phyloP scores from a whole-genome alignment of 2,888 invertebrate species.

The Nebria salina region DNA sequence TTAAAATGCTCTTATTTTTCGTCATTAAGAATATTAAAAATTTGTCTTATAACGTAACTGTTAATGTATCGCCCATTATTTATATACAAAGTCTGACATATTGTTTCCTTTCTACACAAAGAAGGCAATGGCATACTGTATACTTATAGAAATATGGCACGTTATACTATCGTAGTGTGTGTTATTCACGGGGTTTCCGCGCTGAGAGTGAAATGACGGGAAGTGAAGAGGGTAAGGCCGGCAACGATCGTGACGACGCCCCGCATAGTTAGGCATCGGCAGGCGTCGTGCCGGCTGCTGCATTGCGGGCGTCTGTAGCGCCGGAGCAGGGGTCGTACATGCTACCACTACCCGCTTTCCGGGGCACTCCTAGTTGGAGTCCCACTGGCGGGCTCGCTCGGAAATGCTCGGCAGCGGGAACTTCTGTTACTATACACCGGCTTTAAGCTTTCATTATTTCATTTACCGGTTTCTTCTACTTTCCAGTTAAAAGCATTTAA shows the following conservation, averaged over 20 bases:
- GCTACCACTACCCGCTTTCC: constrained; percentile 10
- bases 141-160: background rate
- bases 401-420: background rate
- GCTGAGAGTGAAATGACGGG: background rate
- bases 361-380: constrained; percentile 13
- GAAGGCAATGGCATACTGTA: too few relatives aligned
- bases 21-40: background rate
- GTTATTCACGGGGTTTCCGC: constrained; percentile 4
- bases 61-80: background rate
- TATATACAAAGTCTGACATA: background rate
- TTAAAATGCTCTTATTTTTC: background rate
- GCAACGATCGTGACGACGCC: constrained; percentile 45
- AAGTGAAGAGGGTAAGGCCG: constrained; percentile 15
- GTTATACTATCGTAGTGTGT: background rate
- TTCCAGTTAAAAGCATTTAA: background rate
- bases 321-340: constrained; percentile 6
- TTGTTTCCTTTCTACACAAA: background rate
- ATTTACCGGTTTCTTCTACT: background rate
- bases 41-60: background rate
- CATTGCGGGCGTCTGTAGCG: constrained; percentile 36
- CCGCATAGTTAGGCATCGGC: constrained; percentile 30
- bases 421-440: background rate
- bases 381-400: constrained; percentile 2
- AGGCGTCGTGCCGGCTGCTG: constrained; percentile 37
- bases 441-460: background rate